A percentile compares a stretch with the other conserved stretches of the same genome.
phyloP scores from a whole-genome alignment of 1,140 invertebrate genomes.

The Octopus sinensis region DNA sequence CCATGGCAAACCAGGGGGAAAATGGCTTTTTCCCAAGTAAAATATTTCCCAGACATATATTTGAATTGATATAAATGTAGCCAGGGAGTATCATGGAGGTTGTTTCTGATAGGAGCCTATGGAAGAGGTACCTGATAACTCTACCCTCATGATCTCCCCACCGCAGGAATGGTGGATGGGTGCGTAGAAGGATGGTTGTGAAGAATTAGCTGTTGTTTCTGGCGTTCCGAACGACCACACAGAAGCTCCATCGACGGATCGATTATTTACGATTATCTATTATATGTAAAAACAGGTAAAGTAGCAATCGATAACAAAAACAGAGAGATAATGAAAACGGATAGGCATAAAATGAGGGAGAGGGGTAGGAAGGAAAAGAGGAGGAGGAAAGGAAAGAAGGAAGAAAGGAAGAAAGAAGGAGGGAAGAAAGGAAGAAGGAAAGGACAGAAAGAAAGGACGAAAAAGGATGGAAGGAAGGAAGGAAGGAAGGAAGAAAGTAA shows the following conservation, averaged over 20 bases:
- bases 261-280: neutral
- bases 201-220: neutral
- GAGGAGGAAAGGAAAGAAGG: neutral
- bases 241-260: neutral
- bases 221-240: neutral
- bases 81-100: no score
- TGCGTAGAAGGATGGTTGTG: neutral
- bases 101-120: no score
- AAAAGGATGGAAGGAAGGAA: neutral
- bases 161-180: neutral
- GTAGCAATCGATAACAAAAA: neutral
- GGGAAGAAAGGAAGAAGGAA: neutral
- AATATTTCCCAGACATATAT: no score
- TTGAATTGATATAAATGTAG: no score
- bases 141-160: neutral
- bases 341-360: neutral
- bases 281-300: neutral
- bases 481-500: neutral
- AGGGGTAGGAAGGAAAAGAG: neutral
- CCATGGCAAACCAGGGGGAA: no score
- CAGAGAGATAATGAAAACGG: neutral
- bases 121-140: no score
- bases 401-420: neutral
- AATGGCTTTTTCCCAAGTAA: no score
- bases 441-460: neutral